A percentile compares a stretch with the other conserved stretches of the same genome.
phyloP scores from a whole-genome alignment of 30 jellyfish, hydroid and myxozoan genomes.

The Pseudorhiza aurosa region DNA sequence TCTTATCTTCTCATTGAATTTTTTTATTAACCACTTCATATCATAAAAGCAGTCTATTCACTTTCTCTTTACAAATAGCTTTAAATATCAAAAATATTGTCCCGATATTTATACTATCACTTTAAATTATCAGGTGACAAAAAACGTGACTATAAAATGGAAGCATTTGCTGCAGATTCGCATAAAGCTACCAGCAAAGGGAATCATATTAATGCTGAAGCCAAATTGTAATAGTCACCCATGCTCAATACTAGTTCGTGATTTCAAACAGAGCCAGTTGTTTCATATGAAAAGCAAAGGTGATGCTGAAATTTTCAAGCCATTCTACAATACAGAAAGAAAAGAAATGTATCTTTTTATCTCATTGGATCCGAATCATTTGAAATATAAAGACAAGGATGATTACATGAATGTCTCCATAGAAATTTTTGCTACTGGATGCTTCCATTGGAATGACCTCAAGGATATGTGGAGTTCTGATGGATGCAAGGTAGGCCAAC shows the following conservation, averaged over 20 bases:
- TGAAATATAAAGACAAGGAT: too few relatives aligned
- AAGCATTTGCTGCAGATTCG: too few relatives aligned
- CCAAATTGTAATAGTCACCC: constrained; percentile 19
- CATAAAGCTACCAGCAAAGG: constrained; percentile 19
- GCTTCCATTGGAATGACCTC: constrained; percentile 65
- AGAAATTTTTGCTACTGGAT: constrained; percentile 44
- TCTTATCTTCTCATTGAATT: too few relatives aligned
- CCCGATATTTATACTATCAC: not conserved
- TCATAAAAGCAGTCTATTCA: too few relatives aligned
- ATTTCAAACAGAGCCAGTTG: not conserved
- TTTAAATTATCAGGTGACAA: not conserved
- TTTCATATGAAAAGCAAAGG: constrained; percentile 1
- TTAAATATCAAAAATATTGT: too few relatives aligned
- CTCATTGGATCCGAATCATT: too few relatives aligned
- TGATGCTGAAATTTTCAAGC: too few relatives aligned
- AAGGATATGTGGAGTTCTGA: constrained; percentile 54
- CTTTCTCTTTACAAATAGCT: too few relatives aligned
- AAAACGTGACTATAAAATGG: too few relatives aligned
- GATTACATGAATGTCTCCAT: not conserved
- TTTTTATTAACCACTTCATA: too few relatives aligned
- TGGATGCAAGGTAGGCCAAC: constrained; percentile 79
- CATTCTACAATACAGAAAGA: too few relatives aligned
- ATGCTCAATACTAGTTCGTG: not conserved
- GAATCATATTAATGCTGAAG: constrained; percentile 2
- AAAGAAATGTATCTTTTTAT: too few relatives aligned